Evolutionary conservation across 64 coral and sea anemone genomes (phyloP), one percentile per base, ranked within the genome.

Genomic region (Stylophora pistillata): DNA sequence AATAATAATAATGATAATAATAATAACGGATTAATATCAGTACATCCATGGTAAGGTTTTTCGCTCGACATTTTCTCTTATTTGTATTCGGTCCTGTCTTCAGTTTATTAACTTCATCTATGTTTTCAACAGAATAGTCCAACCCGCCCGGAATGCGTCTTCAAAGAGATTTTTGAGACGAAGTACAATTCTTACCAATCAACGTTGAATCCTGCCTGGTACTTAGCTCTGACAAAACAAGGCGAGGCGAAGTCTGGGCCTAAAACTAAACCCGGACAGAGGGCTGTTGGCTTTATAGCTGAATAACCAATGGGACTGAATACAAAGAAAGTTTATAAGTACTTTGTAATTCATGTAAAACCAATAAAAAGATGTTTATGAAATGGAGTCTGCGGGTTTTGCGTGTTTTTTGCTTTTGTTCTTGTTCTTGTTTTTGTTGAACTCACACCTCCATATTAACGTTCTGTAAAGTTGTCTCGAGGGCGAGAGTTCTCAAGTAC

Each of bases 241-340:
- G 89, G 89, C 23, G 71, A 79, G 15, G 55, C 78, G 9, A 90
- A 90, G 78, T 62, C 13, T 74, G 89, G 89, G 16, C 71, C 78
- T 21, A 90, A 83, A 47, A 90, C 88, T 26, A 26, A 16, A 18
- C 78, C 52, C 10, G 78, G 70, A 37, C 88, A 90, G 57, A 90
- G 71, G 30, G 88, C 88, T 29, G 78, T 82, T 13, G 25, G 15
- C 2, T 90, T 90, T 16, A 53, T 90, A 11, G 28, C 69, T 58
- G 53, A 72, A 17, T 29, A n/a, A n/a, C n/a, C n/a, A n/a, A n/a
- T n/a, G n/a, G n/a, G n/a, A n/a, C n/a, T n/a, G n/a, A n/a, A n/a
- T n/a, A n/a, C n/a, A n/a, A n/a, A n/a, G n/a, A n/a, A n/a, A n/a
- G n/a, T n/a, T n/a, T n/a, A n/a, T n/a, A n/a, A n/a, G n/a, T n/a